phyloP scores from a whole-genome alignment of 1,140 invertebrate species.

The Danaus melanippus region DNA sequence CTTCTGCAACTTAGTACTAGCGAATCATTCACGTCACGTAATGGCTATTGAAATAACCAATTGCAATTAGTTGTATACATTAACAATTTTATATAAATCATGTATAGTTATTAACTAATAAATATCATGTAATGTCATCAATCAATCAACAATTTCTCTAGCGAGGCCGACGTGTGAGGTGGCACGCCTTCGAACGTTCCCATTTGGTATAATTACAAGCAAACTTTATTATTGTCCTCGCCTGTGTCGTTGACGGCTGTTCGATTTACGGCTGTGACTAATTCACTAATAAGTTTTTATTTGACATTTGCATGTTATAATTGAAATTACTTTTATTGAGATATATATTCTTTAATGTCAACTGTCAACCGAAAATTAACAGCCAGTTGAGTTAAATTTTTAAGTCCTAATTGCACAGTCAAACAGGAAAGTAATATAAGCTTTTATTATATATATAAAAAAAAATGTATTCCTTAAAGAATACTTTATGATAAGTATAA shows the following conservation, averaged over 20 bases:
- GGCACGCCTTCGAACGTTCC: slow-evolving; percentile 47
- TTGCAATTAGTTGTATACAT: no score
- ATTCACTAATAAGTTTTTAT: slow-evolving; percentile 10
- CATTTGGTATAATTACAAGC: slow-evolving; percentile 66
- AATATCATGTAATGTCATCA: slow-evolving; percentile 21
- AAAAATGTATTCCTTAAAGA: no score
- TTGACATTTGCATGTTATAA: slow-evolving; percentile 3
- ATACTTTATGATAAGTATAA: no score
- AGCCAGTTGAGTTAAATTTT: no score
- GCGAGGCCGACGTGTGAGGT: slow-evolving; percentile 52
- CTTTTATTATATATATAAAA: no score
- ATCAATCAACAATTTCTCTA: slow-evolving; percentile 49
- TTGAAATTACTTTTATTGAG: no score
- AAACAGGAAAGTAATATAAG: no score
- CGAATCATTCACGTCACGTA: background rate
- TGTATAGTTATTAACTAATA: slow-evolving; percentile 6
- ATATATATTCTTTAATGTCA: no score
- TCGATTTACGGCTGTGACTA: slow-evolving; percentile 19
- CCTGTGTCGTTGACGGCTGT: slow-evolving; percentile 28
- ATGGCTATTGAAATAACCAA: no score
- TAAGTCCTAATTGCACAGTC: no score
- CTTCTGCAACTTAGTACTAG: background rate
- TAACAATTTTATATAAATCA: no score
- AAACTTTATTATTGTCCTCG: slow-evolving; percentile 58
- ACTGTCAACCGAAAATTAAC: no score